A percentile compares a stretch with the other conserved stretches of the same genome.
Conservation (phyloP, 2,113 vertebrate genomes). For the Vombatus ursinus region DNA sequence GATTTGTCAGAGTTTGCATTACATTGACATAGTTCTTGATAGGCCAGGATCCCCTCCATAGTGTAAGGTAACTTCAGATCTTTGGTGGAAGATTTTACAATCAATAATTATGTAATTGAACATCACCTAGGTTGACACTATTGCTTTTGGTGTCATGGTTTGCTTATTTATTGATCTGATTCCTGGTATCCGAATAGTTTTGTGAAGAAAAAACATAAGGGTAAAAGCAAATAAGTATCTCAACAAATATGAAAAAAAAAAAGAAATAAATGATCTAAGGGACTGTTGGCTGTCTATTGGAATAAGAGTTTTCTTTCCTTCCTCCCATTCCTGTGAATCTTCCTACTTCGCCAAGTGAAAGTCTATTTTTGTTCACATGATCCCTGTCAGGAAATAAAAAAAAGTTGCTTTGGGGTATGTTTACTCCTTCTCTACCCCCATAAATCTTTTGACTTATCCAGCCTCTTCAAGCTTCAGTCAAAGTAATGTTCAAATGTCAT, state of each 20-base stretch:
- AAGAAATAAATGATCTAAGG: no score
- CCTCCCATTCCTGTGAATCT: neutral
- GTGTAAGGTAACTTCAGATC: neutral
- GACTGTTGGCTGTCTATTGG: neutral
- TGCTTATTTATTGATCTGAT: neutral
- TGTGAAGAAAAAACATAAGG: neutral
- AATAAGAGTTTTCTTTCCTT: neutral
- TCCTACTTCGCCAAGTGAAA: neutral
- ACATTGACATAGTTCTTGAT: neutral
- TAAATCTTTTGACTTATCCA: constrained; percentile 60
- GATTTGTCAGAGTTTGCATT: neutral
- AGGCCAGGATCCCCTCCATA: neutral
- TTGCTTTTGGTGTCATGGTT: neutral
- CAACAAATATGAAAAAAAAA: neutral
- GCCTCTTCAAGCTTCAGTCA: constrained; percentile 73
- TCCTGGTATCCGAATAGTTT: neutral
- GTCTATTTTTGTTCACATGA: constrained; percentile 24
- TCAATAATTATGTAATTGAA: neutral
- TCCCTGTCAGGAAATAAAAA: constrained; percentile 46
- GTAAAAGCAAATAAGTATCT: neutral
- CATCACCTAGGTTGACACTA: neutral
- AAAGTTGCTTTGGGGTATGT: neutral
- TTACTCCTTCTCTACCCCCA: no score
- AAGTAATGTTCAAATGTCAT: constrained; percentile 68
- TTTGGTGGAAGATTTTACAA: neutral